Conservation (phyloP, 2,113 vertebrate species). For the Sebastes fasciatus region DNA sequence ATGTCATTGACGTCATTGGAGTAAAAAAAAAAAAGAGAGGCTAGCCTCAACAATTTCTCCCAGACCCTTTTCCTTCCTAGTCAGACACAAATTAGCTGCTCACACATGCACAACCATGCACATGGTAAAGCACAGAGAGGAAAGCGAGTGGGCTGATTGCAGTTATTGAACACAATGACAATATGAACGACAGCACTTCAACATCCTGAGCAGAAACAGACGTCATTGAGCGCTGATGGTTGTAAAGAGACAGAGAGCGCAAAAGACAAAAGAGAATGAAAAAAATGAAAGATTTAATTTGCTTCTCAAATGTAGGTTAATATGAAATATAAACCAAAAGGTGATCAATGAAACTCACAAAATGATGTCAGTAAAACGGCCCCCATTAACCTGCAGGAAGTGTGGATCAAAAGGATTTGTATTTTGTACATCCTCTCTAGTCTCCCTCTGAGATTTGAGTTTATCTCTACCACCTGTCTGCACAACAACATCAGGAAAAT, state of each 20-base stretch:
- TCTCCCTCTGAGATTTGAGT: neutral
- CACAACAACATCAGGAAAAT: neutral
- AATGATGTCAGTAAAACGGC: neutral
- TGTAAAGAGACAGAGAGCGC: slow-evolving; percentile 18
- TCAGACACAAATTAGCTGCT: slow-evolving; percentile 34
- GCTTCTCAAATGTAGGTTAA: neutral
- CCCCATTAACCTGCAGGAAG: neutral
- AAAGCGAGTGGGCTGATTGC: slow-evolving; percentile 69
- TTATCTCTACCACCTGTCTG: neutral
- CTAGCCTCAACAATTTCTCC: slow-evolving; percentile 48
- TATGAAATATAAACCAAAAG: slow-evolving; percentile 22
- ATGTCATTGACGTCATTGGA: slow-evolving; percentile 72
- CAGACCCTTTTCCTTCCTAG: slow-evolving; percentile 48
- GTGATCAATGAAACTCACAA: neutral
- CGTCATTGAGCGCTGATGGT: slow-evolving; percentile 60
- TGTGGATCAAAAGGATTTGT: neutral
- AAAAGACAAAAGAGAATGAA: slow-evolving; percentile 9
- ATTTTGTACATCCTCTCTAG: neutral
- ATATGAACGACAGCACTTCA: slow-evolving; percentile 69
- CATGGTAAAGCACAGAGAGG: slow-evolving; percentile 10
- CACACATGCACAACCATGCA: slow-evolving; percentile 22
- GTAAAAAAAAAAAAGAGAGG: slow-evolving; percentile 2
- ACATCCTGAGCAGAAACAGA: slow-evolving; percentile 60
- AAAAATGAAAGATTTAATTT: neutral
- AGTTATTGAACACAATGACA: slow-evolving; percentile 67